These are phyloP conservation scores for Sphaerodactylus townsendi DNA, from an alignment of 2,113 vertebrate genomes.

Conservation along the genomic window DNA sequence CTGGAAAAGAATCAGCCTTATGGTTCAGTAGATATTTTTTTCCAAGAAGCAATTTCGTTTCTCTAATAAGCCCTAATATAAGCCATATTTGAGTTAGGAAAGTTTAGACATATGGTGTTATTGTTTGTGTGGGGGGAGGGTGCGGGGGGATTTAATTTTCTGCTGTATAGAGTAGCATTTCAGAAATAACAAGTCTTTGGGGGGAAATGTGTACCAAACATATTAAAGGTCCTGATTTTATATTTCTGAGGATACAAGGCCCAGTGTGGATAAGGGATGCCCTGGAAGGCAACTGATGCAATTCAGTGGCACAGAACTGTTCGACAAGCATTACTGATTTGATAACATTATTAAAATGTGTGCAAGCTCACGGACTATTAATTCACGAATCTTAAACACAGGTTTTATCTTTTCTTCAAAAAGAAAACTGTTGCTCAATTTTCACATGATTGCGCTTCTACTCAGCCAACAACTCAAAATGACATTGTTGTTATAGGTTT, in stretches of 20 bases:
- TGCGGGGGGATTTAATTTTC: not conserved
- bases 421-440: not conserved
- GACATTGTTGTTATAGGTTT: not conserved
- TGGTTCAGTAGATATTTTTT: too few relatives aligned
- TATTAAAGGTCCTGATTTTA: not conserved
- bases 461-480: not conserved
- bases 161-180: not conserved
- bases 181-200: not conserved
- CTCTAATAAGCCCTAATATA: not conserved
- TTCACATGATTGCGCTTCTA: not conserved
- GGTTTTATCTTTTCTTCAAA: not conserved
- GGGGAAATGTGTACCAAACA: not conserved
- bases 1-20: not conserved
- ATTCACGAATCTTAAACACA: slow-evolving; percentile 1
- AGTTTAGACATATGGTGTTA: not conserved
- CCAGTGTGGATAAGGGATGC: not conserved
- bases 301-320: not conserved
- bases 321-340: not conserved
- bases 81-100: not conserved
- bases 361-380: not conserved
- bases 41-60: not conserved
- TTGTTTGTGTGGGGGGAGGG: too few relatives aligned
- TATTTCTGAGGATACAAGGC: not conserved
- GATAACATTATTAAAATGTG: slow-evolving; percentile 2
- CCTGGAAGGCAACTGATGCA: not conserved